Base-by-base conservation (phyloP, 2,888 invertebrate species). In the Stegophylla sp. region DNA sequence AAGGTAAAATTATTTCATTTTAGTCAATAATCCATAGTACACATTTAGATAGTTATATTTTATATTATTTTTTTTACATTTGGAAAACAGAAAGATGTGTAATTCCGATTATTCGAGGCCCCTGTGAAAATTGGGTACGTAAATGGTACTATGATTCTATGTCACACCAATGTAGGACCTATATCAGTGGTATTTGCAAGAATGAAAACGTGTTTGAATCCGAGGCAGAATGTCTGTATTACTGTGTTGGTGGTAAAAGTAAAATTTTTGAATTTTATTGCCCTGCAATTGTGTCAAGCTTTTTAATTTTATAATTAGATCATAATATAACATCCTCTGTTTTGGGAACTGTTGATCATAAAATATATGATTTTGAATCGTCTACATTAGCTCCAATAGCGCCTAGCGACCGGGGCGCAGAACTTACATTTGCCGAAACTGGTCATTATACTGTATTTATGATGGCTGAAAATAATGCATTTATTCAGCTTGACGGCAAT, bases 391-490 rank as follows among this genome's bases (percentile, higher is more conserved):
- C 91, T 0, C 91, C 92, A 0, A 90, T 93, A 84, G 93, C 94
- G 1, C 90, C 91, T 76, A 91, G 92, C 84, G 90, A 92, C 84
- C 89, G 94, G 83, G 94, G 94, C 76, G 89, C 93, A 84, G 92
- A 93, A 86, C 88, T 95, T 67, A 94, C 94, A 0, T 94, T 95
- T 86, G 92, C 92, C 85, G 94, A 94, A 87, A 93, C 94, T 5
- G 94, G 94, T 1, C 90, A 93, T 85, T 91, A 93, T 84, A 92
- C 91, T 85, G 94, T 93, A n/a, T 96, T 95, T 86, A 94, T 95
- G 91, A 95, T 95, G 87, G 94, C 95, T 26, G 93, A 94, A 86
- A 94, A 93, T 84, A 94, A 95, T 85, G 95, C 95, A 3, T 95
- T 92, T 86, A 95, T 96, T 85, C 95, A 95, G 86, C 90, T 96